Evolutionary conservation across 2,888 invertebrate genomes (phyloP).

Genomic region (Agriopis leucophaearia): DNA sequence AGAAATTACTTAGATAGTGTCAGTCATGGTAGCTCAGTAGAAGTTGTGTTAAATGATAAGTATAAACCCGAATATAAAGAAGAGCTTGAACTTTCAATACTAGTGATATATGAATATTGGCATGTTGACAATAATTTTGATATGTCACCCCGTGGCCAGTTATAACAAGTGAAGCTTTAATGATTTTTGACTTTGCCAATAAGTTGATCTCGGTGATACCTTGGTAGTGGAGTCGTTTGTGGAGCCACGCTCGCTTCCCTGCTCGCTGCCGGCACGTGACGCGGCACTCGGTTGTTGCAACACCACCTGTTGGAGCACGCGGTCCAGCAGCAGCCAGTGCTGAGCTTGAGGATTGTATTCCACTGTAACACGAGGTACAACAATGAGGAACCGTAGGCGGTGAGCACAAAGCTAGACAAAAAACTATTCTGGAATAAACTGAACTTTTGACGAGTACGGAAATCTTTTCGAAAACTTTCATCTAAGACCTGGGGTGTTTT

Average conservation of each 20-base stretch:
- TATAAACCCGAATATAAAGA: no score
- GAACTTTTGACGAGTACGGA: no score
- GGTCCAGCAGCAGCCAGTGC: slow-evolving; percentile 97
- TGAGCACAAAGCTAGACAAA: background rate
- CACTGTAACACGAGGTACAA: slow-evolving; percentile 79
- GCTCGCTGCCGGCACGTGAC: slow-evolving; percentile 73
- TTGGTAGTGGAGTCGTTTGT: slow-evolving; percentile 63
- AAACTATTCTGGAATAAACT: no score
- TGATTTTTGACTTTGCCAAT: no score
- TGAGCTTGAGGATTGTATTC: slow-evolving; percentile 95
- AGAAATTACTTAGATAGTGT: background rate
- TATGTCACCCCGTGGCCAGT: no score
- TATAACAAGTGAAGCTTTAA: no score
- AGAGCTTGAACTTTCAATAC: no score
- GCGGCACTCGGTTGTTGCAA: slow-evolving; percentile 88
- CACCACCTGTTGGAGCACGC: slow-evolving; percentile 97
- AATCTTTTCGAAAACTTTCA: background rate
- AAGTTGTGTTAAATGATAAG: no score
- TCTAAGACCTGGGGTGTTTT: no score
- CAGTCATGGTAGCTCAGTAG: no score
- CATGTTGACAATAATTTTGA: no score
- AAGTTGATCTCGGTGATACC: slow-evolving; percentile 50
- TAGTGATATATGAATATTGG: no score
- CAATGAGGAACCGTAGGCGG: background rate
- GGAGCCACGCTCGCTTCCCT: slow-evolving; percentile 66